Conservation (phyloP, 1,140 invertebrate species). For the Cotesia typhae region DNA sequence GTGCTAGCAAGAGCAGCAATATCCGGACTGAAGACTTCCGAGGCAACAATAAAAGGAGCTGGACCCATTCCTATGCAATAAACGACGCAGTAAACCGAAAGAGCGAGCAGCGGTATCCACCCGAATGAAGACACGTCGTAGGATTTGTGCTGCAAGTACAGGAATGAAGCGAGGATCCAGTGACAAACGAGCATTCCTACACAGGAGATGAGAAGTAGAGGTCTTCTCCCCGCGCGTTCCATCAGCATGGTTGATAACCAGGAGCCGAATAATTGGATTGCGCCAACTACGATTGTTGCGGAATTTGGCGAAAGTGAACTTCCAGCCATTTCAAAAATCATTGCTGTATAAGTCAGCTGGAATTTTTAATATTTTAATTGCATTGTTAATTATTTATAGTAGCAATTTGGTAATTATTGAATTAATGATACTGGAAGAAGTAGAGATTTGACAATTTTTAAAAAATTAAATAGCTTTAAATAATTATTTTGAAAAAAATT, state of each 20-base stretch:
- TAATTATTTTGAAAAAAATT: too few relatives aligned
- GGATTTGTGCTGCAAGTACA: slow-evolving; percentile 51
- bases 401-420: too few relatives aligned
- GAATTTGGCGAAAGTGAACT: slow-evolving; percentile 61
- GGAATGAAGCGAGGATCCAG: slow-evolving; percentile 58
- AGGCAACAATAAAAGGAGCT: slow-evolving; percentile 70
- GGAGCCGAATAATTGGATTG: slow-evolving; percentile 63
- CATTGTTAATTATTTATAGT: too few relatives aligned
- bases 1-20: slow-evolving; percentile 63
- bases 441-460: too few relatives aligned
- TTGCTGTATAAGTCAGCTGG: slow-evolving; percentile 66
- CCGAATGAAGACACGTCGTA: slow-evolving; percentile 53
- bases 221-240: slow-evolving; percentile 69
- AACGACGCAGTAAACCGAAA: slow-evolving; percentile 68
- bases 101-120: slow-evolving; percentile 67
- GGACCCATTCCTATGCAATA: slow-evolving; percentile 65
- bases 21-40: slow-evolving; percentile 71
- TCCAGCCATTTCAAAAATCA: slow-evolving; percentile 68
- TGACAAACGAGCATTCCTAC: slow-evolving; percentile 62
- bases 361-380: slow-evolving; percentile 33
- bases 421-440: too few relatives aligned
- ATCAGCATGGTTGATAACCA: slow-evolving; percentile 66
- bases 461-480: too few relatives aligned
- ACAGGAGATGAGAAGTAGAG: slow-evolving; percentile 67
- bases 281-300: slow-evolving; percentile 67